These are phyloP conservation scores for Macrobrachium nipponense DNA, from an alignment of 1,140 invertebrate species.

Conservation along the genomic window DNA sequence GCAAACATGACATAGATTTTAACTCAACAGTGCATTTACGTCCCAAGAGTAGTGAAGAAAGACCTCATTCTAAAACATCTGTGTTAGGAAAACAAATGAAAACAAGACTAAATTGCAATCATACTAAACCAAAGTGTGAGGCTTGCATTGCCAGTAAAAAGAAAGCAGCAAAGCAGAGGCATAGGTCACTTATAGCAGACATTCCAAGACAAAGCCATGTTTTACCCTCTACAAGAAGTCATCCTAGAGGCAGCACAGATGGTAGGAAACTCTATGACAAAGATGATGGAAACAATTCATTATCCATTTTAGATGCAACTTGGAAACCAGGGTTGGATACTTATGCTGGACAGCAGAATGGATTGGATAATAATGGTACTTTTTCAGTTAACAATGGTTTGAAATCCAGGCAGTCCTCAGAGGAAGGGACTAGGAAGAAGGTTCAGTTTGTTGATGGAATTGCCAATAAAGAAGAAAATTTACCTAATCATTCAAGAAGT, in stretches of 20 bases:
- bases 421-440: slow-evolving; percentile 32
- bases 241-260: slow-evolving; percentile 29
- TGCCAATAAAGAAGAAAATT: background rate
- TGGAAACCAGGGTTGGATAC: slow-evolving; percentile 28
- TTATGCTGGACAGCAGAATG: background rate
- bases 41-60: background rate
- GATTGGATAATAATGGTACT: background rate
- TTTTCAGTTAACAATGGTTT: background rate
- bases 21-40: background rate
- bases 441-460: slow-evolving; percentile 35
- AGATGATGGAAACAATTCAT: background rate
- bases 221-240: slow-evolving; percentile 11
- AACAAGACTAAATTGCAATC: slow-evolving; percentile 38
- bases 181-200: background rate
- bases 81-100: slow-evolving; percentile 29
- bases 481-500: background rate
- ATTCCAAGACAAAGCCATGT: background rate
- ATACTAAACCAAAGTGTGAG: slow-evolving; percentile 39
- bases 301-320: slow-evolving; percentile 32
- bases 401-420: background rate
- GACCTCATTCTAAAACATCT: slow-evolving; percentile 36
- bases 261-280: slow-evolving; percentile 33
- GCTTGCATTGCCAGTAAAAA: slow-evolving; percentile 13
- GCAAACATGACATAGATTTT: background rate
- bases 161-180: background rate